phyloP scores from a whole-genome alignment of 2,797 vertebrate species.

The Hephaestus fuliginosus region DNA sequence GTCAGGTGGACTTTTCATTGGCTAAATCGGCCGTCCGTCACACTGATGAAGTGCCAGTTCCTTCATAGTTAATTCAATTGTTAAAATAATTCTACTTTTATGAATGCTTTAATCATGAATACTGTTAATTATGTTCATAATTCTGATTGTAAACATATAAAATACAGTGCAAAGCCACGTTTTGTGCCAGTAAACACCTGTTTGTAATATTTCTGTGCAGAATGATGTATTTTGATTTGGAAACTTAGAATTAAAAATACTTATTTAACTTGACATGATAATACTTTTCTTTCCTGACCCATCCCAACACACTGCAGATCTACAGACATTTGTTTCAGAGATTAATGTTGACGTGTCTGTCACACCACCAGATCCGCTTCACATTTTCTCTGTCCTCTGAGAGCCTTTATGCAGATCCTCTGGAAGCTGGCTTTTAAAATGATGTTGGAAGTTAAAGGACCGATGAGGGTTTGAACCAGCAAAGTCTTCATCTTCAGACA shows the following conservation, averaged over 20 bases:
- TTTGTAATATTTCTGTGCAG: constrained; percentile 20
- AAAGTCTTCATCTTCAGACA: neutral
- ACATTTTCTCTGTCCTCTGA: fast-evolving
- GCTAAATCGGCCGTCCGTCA: constrained; percentile 56
- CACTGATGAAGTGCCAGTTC: constrained; percentile 4
- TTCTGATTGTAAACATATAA: neutral
- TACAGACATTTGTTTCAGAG: neutral
- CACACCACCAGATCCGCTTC: neutral
- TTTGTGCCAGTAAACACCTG: constrained; percentile 42
- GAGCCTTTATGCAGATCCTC: neutral
- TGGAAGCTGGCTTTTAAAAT: neutral
- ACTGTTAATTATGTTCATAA: neutral
- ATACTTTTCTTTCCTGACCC: neutral
- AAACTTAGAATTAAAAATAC: neutral
- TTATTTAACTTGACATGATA: neutral
- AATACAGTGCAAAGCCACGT: constrained; percentile 8
- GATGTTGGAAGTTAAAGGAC: neutral
- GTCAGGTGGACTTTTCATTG: constrained; percentile 87
- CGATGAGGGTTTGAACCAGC: neutral
- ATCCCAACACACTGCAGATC: fast-evolving
- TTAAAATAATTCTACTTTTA: neutral
- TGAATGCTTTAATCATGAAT: neutral
- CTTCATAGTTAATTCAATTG: neutral
- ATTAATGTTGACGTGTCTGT: neutral
- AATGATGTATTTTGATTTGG: constrained; percentile 8